A percentile compares a stretch with the other conserved stretches of the same genome.
Evolutionary conservation across 2,888 invertebrate genomes (phyloP).

Genomic region (Spodoptera littoralis): DNA sequence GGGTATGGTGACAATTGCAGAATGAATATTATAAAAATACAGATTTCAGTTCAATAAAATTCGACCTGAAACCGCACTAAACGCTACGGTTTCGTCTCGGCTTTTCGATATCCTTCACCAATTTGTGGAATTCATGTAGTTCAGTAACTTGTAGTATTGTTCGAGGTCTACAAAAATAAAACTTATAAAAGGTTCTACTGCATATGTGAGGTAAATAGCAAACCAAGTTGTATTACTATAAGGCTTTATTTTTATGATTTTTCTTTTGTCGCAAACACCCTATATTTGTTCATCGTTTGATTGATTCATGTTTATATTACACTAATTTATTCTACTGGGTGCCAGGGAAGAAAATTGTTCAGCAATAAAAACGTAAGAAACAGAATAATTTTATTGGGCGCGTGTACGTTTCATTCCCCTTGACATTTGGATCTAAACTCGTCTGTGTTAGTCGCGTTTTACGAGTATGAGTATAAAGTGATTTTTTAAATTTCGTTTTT

Average conservation of each 20-base stretch:
- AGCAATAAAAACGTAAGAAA: constrained; percentile 51
- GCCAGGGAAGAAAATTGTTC: constrained; percentile 35
- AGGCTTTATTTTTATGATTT: too few relatives aligned
- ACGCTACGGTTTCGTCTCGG: constrained; percentile 4
- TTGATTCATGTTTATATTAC: constrained; percentile 33
- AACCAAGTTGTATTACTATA: too few relatives aligned
- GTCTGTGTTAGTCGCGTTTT: constrained; percentile 46
- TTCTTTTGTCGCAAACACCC: too few relatives aligned
- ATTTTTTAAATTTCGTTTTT: constrained; percentile 48
- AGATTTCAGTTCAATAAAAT: constrained; percentile 37
- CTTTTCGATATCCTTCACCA: background rate
- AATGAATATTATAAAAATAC: constrained; percentile 59
- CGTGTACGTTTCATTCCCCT: constrained; percentile 57
- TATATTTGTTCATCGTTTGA: constrained; percentile 6
- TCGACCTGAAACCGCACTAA: constrained; percentile 7
- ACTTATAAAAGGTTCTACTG: too few relatives aligned
- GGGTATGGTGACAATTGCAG: constrained; percentile 56
- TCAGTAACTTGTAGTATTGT: too few relatives aligned
- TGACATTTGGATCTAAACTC: constrained; percentile 53
- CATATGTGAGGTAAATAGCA: too few relatives aligned
- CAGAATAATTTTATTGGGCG: constrained; percentile 52
- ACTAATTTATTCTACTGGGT: constrained; percentile 27
- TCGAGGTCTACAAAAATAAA: too few relatives aligned
- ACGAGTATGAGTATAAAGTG: constrained; percentile 46
- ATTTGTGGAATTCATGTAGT: too few relatives aligned